phyloP scores from a whole-genome alignment of 1,140 invertebrate species.

The Delia radicum region DNA sequence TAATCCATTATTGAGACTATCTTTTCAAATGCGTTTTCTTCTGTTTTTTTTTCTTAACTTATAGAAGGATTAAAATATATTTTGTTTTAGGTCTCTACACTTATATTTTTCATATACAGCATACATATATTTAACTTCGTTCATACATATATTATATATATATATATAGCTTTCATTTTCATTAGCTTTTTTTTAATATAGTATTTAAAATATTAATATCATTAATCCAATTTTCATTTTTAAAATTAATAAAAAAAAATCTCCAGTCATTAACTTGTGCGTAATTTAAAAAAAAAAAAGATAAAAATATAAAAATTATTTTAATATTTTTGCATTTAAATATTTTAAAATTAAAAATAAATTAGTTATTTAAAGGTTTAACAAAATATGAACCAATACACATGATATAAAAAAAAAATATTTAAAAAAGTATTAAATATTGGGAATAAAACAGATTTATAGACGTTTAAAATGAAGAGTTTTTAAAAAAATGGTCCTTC shows the following conservation, averaged over 20 bases:
- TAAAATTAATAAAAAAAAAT: constrained; percentile 11
- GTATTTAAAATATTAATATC: no score
- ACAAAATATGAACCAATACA: no score
- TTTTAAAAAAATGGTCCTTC: no score
- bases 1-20: constrained; percentile 14
- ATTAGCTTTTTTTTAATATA: neutral
- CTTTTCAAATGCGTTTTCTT: constrained; percentile 23
- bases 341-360: neutral
- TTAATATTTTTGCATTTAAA: neutral
- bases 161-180: neutral
- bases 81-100: neutral
- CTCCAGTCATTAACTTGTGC: constrained; percentile 20
- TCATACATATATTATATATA: neutral
- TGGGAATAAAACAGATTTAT: no score
- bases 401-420: no score
- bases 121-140: neutral
- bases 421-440: no score
- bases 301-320: neutral
- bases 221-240: neutral
- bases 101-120: neutral
- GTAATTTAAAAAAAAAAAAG: neutral
- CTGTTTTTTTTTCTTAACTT: neutral
- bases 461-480: no score
- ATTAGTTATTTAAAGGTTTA: no score
- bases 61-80: neutral